Percentiles rank a stretch among this genome's conserved stretches.
These are phyloP conservation scores for Phlogophora meticulosa DNA, from an alignment of 2,888 invertebrate genomes.

Conservation along the genomic window DNA sequence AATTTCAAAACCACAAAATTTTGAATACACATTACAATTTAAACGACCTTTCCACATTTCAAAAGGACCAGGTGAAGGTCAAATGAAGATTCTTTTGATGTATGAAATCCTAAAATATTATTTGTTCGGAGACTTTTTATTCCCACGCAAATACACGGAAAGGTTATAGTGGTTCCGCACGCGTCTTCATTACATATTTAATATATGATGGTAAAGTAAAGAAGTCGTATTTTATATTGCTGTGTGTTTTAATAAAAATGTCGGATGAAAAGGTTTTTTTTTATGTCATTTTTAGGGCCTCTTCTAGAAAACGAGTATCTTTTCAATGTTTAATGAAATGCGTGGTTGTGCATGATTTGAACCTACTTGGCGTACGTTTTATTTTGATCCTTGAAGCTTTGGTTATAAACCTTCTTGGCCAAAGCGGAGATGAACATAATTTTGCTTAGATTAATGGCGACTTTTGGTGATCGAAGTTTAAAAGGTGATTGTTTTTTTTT, in stretches of 20 bases:
- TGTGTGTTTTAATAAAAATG: constrained; percentile 49
- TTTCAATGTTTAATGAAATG: constrained; percentile 46
- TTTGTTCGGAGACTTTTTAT: constrained; percentile 17
- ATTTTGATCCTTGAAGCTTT: constrained; percentile 3
- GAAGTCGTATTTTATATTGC: constrained; percentile 42
- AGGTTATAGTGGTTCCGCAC: constrained; percentile 19
- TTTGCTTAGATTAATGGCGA: too few species aligned
- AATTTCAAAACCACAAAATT: too few species aligned
- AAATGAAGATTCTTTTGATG: not conserved
- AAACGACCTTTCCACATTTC: not conserved
- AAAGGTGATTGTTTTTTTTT: too few species aligned
- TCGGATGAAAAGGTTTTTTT: constrained; percentile 30
- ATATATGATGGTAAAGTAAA: constrained; percentile 35
- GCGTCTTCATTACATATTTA: constrained; percentile 39
- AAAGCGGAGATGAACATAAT: too few species aligned
- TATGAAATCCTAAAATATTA: constrained; percentile 23
- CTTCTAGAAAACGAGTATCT: constrained; percentile 28
- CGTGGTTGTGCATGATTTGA: constrained; percentile 49
- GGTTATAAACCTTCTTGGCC: constrained; percentile 18
- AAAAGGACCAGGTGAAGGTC: constrained; percentile 9
- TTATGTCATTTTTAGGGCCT: constrained; percentile 40
- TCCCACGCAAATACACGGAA: constrained; percentile 27
- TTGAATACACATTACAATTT: not conserved
- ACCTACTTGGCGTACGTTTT: constrained; percentile 12
- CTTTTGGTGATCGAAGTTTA: too few species aligned